Evolutionary conservation across 2,113 vertebrate species (phyloP).

Genomic region (Grallaria varia): DNA sequence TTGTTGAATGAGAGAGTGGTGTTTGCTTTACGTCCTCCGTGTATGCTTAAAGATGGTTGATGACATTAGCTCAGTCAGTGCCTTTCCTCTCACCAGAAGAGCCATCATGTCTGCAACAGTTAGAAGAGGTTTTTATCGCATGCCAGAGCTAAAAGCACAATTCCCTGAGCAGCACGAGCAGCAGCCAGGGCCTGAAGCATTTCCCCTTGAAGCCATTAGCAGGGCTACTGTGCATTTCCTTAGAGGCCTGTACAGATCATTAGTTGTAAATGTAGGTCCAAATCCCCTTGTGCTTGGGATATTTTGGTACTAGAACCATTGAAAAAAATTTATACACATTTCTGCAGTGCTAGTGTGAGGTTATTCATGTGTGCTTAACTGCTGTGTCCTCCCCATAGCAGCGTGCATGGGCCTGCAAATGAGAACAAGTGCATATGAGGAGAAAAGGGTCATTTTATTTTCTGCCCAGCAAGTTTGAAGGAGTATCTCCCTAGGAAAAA

Average conservation of each 20-base stretch:
- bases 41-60: not conserved
- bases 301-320: not conserved
- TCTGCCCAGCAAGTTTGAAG: not conserved
- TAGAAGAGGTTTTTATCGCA: not conserved
- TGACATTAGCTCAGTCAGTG: not conserved
- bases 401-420: not conserved
- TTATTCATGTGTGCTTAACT: not conserved
- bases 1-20: not conserved
- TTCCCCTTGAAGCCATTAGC: constrained; percentile 2
- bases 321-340: not conserved
- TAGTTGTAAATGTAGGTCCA: not conserved
- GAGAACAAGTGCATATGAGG: not conserved
- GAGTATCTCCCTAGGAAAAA: not conserved
- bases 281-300: not conserved
- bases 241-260: not conserved
- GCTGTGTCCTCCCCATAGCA: not conserved
- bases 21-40: not conserved
- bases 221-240: not conserved
- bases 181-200: not conserved
- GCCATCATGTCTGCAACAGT: not conserved
- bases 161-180: not conserved
- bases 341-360: not conserved
- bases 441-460: not conserved
- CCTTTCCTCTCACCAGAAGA: constrained; percentile 15
- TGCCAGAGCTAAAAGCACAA: not conserved